These are phyloP conservation scores for Drosophila histrio DNA, from an alignment of 2,888 invertebrate species.

Conservation along the genomic window DNA sequence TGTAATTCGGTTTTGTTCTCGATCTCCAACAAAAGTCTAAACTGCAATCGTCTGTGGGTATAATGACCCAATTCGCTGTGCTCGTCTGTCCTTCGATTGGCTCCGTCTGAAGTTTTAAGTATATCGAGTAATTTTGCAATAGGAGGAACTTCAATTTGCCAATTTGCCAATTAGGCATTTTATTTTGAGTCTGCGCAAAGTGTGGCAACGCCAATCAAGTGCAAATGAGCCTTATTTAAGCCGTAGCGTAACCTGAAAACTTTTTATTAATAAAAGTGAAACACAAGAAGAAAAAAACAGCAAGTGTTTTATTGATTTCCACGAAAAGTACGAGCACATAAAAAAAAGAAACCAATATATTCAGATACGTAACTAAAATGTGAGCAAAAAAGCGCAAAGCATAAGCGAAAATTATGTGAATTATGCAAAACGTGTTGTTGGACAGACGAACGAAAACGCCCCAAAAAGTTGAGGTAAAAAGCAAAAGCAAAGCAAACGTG, in stretches of 20 bases:
- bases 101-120: conserved; percentile 21
- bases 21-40: conserved; percentile 27
- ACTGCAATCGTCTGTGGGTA: conserved; percentile 25
- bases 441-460: conserved; percentile 9
- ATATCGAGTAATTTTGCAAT: conserved; percentile 17
- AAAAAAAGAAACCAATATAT: conserved; percentile 50
- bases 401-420: conserved; percentile 72
- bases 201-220: conserved; percentile 66
- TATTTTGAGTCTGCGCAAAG: conserved; percentile 1
- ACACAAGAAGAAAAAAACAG: not conserved
- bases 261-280: conserved; percentile 28
- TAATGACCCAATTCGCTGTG: conserved; percentile 51
- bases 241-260: conserved; percentile 37
- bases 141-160: conserved; percentile 51
- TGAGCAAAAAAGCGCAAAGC: conserved; percentile 61
- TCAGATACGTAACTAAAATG: conserved; percentile 59
- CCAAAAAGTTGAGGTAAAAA: conserved; percentile 1
- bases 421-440: conserved; percentile 71
- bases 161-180: conserved; percentile 66
- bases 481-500: conserved; percentile 19
- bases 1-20: conserved; percentile 61
- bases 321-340: conserved; percentile 47
- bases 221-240: conserved; percentile 60
- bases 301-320: conserved; percentile 75
- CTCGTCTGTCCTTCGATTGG: not conserved